Evolutionary conservation across 2,113 vertebrate species (phyloP).

Genomic region (Cyprinodon variegatus): DNA sequence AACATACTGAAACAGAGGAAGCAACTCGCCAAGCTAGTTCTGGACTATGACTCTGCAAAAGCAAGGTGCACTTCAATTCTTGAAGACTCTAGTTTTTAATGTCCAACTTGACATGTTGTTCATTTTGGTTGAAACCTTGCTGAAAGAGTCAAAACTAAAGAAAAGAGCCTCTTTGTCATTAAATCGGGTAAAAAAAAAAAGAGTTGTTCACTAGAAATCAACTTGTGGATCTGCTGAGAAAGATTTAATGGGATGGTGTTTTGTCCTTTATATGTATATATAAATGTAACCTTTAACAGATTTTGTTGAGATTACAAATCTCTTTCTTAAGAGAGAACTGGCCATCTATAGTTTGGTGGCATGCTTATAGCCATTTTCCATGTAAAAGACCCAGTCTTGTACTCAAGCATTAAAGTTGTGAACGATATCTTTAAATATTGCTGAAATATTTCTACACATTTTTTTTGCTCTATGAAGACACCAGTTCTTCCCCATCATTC

Average conservation of each 20-base stretch:
- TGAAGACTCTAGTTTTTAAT: neutral
- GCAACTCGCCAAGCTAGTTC: slow-evolving; percentile 90
- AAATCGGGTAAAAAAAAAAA: neutral
- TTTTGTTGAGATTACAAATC: too few relatives aligned
- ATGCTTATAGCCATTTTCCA: neutral
- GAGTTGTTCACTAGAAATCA: neutral
- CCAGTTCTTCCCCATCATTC: too few relatives aligned
- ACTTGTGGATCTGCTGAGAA: neutral
- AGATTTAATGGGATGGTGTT: neutral
- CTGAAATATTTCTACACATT: neutral
- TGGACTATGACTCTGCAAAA: slow-evolving; percentile 96
- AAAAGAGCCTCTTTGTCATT: neutral
- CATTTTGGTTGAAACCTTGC: neutral
- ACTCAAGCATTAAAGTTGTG: neutral
- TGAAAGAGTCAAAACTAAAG: neutral
- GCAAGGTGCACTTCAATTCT: slow-evolving; percentile 80
- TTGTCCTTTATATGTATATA: neutral
- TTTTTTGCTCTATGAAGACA: neutral
- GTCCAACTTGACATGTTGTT: neutral
- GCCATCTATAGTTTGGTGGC: neutral
- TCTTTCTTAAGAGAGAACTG: too few relatives aligned
- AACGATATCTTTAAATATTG: neutral
- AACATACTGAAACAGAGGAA: slow-evolving; percentile 97
- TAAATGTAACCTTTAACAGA: too few relatives aligned
- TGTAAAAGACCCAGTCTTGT: neutral